Base-by-base conservation (phyloP, 53 echinoderm and acorn worm species). In the Mesocentrotus franciscanus region DNA sequence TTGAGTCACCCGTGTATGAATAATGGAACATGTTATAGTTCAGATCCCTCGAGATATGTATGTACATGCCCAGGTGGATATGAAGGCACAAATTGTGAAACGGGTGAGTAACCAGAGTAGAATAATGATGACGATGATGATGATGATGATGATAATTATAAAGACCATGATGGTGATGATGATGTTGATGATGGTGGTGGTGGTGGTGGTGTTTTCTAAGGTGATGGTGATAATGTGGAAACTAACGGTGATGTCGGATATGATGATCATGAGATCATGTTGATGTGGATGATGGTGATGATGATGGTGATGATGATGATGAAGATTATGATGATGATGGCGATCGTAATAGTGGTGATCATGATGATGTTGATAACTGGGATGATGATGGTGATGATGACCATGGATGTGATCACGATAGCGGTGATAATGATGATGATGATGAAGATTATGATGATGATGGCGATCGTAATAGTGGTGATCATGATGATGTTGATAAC, bases 1-100 rank as follows among this genome's bases (percentile, higher is more conserved):
- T 35, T 94, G 71, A 94, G 95, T 56, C n/a, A 49, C 13, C 95
- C 95, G 10, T 94, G 95, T 64, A 36, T 85, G 62, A 94, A 94
- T 27, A 68, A 27, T 55, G 95, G 95, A 11, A 26, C 95, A 55
- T 94, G 95, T 70, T 94, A 39, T 26, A 94, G 95, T 64, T 94
- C 95, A 12, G 87, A 85, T 22, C 87, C 85, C 9, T 94, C 95
- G 8, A n/a, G 70, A 32, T 94, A 85, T 39, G 85, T 94, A 0
- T 94, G 95, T 18, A 94, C 95, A 22, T 94, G 95, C 60, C 66
- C 39, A 8, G 95, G 42, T 64, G 95, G 95, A 29, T 94, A 94
- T 49, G 95, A 64, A 20, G 95, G 95, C 66, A 66, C 10, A 36
- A 39, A 87, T 29, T 94, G 95, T 66, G 39, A 94, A 34, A 49